Evolutionary conservation across 2,797 vertebrate genomes (phyloP), one percentile per base, ranked within the genome.

Genomic region (Chaetodon trifasciatus): DNA sequence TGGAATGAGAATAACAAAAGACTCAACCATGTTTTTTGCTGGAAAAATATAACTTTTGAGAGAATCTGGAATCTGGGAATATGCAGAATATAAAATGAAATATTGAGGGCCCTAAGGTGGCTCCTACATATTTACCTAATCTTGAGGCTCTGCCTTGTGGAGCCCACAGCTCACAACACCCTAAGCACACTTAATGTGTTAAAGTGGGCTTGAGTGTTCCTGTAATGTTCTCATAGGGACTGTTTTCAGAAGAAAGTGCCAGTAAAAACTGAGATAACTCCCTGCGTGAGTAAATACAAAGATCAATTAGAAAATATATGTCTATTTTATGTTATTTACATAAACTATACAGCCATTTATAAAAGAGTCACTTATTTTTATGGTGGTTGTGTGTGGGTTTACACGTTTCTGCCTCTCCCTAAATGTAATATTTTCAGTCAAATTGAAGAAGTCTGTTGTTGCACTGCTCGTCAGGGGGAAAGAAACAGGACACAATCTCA

Each of bases 401-500:
- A 44, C 6, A 44, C 12, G 49, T 61, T 1, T 9, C 42, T 44
- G 8, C 42, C 8, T 44, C 42, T 44, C 42, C 28, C 28, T 32
- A 44, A 9, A 9, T 44, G 8, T 8, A 13, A 40, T 39, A 39
- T 46, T 17, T 32, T 46, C 32, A 35, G 21, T 52, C 10, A 37
- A 67, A n/a, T 7, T 40, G 10, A 69, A 49, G 47, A 32, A 39
- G 37, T 37, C 3, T 12, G 24, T 19, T 5, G 8, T 63, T 32
- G 32, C 7, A 32, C 19, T 37, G 28, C 13, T 74, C 15, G 16
- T 66, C 58, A 60, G 15, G 8, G 10, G 17, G 9, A 12, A 50
- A 11, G 7, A 62, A 63, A 12, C 4, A 5, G 44, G 71, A 70
- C 40, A 72, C 16, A 11, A 17, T n/a, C 21, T 85, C 47, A 13